Base-by-base conservation (phyloP, 2,888 invertebrate species). In the Rhodophaea formosa region DNA sequence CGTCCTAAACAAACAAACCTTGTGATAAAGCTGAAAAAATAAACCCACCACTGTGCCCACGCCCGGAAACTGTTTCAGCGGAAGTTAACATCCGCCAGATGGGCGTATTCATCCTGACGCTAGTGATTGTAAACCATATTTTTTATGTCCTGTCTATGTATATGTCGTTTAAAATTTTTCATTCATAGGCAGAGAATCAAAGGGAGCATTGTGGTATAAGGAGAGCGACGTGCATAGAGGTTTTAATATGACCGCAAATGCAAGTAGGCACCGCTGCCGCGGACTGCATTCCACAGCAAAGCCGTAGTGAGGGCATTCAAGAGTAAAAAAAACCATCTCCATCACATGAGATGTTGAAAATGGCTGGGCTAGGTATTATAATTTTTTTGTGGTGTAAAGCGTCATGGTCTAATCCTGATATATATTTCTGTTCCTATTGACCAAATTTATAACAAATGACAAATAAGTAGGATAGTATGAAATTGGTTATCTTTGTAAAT, bases 41-140 rank as follows among this genome's bases (percentile, higher is more conserved):
- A 83, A 85, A 86, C 84, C 68, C 70, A 80, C 79, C 77, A 77
- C 83, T 82, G 72, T 72, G 51, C 17, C 17, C 15, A 69, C 70
- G 83, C 74, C 86, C 86, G 88, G 88, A 89, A 87, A 88, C 77
- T 77, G 77, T 86, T 84, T 82, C 83, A 75, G 76, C 83, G 88
- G 89, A 89, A 87, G 84, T 76, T 79, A 35, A 81, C 88, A 84
- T 90, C 90, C 90, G 90, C 88, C 91, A 91, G 90, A 90, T 91
- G 91, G 83, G 75, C 75, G 74, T 74, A 77, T 75, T 74, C 78
- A 71, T 75, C 59, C 57, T 32, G 51, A 59, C 51, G 42, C 59
- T 53, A 58, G 42, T 35, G 17, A 42, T 17, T 57, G 54, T 43
- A 53, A 52, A 59, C 53, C 57, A 61, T 52, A 29, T 57, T 58